Percentiles rank a stretch among this genome's conserved stretches.
Conservation (phyloP, 2,113 vertebrate species). For the Entomyzon cyanotis region DNA sequence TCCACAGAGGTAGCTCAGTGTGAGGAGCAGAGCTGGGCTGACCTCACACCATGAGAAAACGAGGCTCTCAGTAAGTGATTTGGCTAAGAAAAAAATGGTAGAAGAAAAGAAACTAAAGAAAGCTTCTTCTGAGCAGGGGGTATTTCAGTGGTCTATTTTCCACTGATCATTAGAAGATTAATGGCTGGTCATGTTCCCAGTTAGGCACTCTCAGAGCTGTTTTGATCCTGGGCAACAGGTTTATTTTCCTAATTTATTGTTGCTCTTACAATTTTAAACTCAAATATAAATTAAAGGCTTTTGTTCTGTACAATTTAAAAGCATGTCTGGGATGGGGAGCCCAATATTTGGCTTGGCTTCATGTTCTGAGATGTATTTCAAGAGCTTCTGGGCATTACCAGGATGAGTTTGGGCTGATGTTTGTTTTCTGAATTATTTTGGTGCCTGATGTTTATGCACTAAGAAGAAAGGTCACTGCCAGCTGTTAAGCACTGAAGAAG, state of each 20-base stretch:
- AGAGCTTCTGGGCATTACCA: slow-evolving; percentile 29
- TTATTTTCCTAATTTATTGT: slow-evolving; percentile 67
- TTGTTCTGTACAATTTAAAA: slow-evolving; percentile 50
- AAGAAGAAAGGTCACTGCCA: neutral
- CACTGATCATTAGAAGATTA: slow-evolving; percentile 40
- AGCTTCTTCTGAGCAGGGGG: neutral
- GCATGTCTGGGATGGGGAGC: neutral
- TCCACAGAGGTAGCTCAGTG: slow-evolving; percentile 1
- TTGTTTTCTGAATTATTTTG: slow-evolving; percentile 34
- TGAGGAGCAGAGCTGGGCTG: slow-evolving; percentile 33
- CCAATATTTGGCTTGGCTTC: slow-evolving; percentile 40
- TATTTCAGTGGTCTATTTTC: slow-evolving; percentile 16
- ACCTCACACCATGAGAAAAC: slow-evolving; percentile 31
- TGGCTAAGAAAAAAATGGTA: neutral
- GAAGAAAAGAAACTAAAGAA: neutral
- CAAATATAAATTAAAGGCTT: slow-evolving; percentile 59
- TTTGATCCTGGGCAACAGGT: slow-evolving; percentile 53
- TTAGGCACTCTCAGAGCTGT: slow-evolving; percentile 24
- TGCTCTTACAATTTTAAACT: slow-evolving; percentile 55
- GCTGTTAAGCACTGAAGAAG: neutral
- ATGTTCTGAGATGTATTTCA: slow-evolving; percentile 30
- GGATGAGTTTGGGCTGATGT: neutral
- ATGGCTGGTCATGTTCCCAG: slow-evolving; percentile 27
- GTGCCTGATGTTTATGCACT: neutral
- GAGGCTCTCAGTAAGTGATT: neutral